These are phyloP conservation scores for Malacoctenus gilli DNA, from an alignment of 2,797 vertebrate species.

Conservation along the genomic window DNA sequence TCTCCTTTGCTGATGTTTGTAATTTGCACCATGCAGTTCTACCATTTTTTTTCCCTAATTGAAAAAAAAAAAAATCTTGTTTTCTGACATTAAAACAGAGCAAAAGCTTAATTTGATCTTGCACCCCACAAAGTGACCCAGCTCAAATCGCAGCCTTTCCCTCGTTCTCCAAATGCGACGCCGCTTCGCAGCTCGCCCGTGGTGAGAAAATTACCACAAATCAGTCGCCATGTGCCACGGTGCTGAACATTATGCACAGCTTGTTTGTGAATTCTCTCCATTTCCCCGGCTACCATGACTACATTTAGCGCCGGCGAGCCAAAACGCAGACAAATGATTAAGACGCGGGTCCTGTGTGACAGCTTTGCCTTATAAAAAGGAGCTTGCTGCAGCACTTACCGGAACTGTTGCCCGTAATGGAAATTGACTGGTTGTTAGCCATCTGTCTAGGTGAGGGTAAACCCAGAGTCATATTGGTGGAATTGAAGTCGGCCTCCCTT, in stretches of 20 bases:
- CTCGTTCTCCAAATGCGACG: no score
- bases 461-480: conserved; percentile 45
- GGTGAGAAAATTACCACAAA: conserved; percentile 6
- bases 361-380: conserved; percentile 8
- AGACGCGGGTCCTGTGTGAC: conserved; percentile 12
- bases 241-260: not conserved
- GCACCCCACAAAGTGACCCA: no score
- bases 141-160: no score
- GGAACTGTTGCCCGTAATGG: conserved; percentile 48
- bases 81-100: not conserved
- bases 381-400: conserved; percentile 60
- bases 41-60: not conserved
- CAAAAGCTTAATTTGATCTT: no score
- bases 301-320: not conserved
- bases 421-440: conserved; percentile 13
- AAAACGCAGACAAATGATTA: conserved; percentile 13
- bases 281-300: conserved; percentile 1
- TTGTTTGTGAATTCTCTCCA: conserved; percentile 3
- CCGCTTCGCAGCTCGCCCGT: no score
- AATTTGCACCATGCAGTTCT: not conserved
- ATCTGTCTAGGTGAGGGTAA: conserved; percentile 21
- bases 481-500: conserved; percentile 52
- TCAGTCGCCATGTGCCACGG: not conserved
- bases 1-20: no score
- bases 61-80: not conserved